Conservation (phyloP, 1,140 invertebrate species). For the Danaus melanippus region DNA sequence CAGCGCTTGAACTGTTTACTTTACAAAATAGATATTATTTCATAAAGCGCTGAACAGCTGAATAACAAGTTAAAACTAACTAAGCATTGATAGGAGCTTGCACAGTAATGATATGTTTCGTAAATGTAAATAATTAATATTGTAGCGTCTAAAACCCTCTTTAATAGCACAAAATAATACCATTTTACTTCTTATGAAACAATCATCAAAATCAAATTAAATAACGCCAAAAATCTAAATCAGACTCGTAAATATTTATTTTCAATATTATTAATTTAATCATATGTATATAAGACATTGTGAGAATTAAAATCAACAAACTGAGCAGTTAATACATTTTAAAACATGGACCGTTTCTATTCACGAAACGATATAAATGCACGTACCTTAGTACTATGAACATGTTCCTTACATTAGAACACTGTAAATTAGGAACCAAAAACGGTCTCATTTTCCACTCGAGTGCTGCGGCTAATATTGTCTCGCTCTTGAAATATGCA, state of each 20-base stretch:
- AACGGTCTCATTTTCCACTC: slow-evolving; percentile 64
- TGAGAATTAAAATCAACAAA: slow-evolving; percentile 37
- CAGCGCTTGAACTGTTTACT: slow-evolving; percentile 2
- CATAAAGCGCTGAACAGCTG: no score
- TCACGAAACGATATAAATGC: slow-evolving; percentile 36
- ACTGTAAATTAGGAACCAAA: slow-evolving; percentile 66
- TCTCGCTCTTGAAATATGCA: slow-evolving; percentile 64
- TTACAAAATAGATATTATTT: not conserved
- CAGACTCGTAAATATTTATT: not conserved
- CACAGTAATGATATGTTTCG: no score
- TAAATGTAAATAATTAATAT: no score
- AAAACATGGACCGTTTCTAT: slow-evolving; percentile 34
- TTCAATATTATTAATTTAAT: not conserved
- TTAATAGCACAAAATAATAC: no score
- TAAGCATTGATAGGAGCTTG: no score
- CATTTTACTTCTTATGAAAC: no score
- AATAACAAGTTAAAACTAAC: no score
- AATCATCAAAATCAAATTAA: no score
- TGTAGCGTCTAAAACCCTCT: no score
- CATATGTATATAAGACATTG: not conserved
- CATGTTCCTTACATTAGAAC: slow-evolving; percentile 51
- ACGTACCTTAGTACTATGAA: slow-evolving; percentile 37
- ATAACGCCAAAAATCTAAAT: not conserved
- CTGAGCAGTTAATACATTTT: slow-evolving; percentile 41
- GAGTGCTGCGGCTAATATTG: slow-evolving; percentile 63